Evolutionary conservation across 2,888 invertebrate genomes (phyloP).

Genomic region (Anoncus sp.): DNA sequence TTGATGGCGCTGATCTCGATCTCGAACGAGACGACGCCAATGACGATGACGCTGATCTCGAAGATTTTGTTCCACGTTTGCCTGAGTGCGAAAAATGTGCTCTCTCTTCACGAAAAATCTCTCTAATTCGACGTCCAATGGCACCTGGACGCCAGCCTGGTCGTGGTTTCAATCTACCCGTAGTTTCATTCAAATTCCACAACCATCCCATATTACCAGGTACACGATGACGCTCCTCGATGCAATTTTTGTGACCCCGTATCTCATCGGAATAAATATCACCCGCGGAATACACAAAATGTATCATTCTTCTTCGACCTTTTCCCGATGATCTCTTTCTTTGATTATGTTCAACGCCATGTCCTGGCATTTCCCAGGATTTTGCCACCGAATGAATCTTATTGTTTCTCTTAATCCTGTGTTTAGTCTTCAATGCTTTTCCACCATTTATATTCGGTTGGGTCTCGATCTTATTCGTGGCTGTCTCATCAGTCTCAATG

Average conservation of each 20-base stretch:
- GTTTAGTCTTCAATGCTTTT: conserved; percentile 17
- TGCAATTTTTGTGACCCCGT: conserved; percentile 77
- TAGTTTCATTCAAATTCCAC: conserved; percentile 73
- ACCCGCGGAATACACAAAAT: conserved; percentile 77
- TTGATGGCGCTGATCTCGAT: conserved; percentile 55
- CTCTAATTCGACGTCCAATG: conserved; percentile 69
- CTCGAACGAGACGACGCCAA: conserved; percentile 47
- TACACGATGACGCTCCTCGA: conserved; percentile 71
- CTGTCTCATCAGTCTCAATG: conserved; percentile 4
- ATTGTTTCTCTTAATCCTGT: conserved; percentile 9
- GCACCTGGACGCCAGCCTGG: conserved; percentile 80
- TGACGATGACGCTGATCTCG: too few relatives aligned
- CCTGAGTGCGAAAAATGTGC: conserved; percentile 60
- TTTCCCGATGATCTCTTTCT: conserved; percentile 51
- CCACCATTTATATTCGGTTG: background rate
- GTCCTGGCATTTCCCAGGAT: conserved; percentile 35
- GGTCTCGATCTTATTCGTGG: conserved; percentile 46
- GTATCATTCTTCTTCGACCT: conserved; percentile 63
- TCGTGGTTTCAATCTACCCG: conserved; percentile 73
- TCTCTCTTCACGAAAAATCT: conserved; percentile 70
- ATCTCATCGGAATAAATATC: conserved; percentile 73
- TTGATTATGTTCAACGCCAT: conserved; percentile 62
- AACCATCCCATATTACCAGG: conserved; percentile 81
- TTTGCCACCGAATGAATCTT: conserved; percentile 31
- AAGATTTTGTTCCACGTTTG: conserved; percentile 58